Evolutionary conservation across 2,113 vertebrate species (phyloP), one percentile per base, ranked within the genome.

Genomic region (Heliornis fulica): DNA sequence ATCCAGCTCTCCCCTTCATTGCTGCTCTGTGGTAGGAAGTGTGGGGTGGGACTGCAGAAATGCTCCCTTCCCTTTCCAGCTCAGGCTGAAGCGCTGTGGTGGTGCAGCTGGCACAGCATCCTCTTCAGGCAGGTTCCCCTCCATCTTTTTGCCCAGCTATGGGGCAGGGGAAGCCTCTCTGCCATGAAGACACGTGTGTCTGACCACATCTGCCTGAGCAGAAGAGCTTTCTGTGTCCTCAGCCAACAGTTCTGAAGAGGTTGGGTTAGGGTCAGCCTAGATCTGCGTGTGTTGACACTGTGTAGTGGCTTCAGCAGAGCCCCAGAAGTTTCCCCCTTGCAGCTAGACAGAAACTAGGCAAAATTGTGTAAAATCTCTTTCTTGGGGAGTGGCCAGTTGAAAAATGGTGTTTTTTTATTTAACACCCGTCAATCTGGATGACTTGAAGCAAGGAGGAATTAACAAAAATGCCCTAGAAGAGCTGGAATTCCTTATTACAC

Each of bases 141-240:
- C 28, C 2, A 0, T 6, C 21, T 28, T 53, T 34, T 8, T 11
- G 43, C 64, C 76, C 1, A 0, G 1, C 22, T 18, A 4, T 0
- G 21, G 57, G 51, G 60, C 34, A 3, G 15, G 1, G 34, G 78
- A 34, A 29, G 36, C 61, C 50, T 36, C 46, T 74, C 48, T 50
- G 48, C 54, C 9, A 10, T 5, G 31, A 31, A 36, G 31, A 29
- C 5, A 43, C 1, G 50, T 3, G 15, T 11, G 45, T 17, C n/a
- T 2, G 8, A 41, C 59, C 72, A 28, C 57, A 6, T 78, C 78
- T 83, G 75, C 16, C 38, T 7, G 36, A 1, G 1, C 50, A 19
- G 8, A 64, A 5, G 3, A 29, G 51, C 28, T 40, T 31, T 23
- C 13, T 22, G 36, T 11, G 32, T 12, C 59, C 74, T 51, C 74